A percentile compares a stretch with the other conserved stretches of the same genome.
Evolutionary conservation across 2,888 invertebrate genomes (phyloP).

Genomic region (Tanytarsus gracilentus): DNA sequence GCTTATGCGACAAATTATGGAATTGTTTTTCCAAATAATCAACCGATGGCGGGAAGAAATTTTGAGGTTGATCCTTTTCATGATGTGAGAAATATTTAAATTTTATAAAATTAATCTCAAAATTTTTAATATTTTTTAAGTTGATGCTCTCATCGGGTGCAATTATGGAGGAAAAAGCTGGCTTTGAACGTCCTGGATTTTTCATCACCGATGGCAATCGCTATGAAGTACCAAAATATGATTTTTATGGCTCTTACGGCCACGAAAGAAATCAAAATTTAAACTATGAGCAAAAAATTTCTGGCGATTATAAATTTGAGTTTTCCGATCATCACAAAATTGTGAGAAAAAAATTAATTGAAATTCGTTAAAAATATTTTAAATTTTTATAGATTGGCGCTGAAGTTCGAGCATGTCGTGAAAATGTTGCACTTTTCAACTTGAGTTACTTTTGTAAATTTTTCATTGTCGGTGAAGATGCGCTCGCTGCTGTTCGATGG

Average conservation of each 20-base stretch:
- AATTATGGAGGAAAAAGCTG: conserved; percentile 78
- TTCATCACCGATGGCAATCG: conserved; percentile 53
- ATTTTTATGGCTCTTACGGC: conserved; percentile 79
- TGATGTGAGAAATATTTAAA: too few relatives aligned
- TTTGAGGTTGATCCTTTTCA: conserved; percentile 59
- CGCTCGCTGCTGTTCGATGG: conserved; percentile 70
- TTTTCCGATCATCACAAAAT: conserved; percentile 71
- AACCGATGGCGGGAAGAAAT: conserved; percentile 70
- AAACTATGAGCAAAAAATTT: conserved; percentile 59
- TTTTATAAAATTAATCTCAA: background rate
- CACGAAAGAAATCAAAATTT: conserved; percentile 54
- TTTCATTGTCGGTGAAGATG: conserved; percentile 76
- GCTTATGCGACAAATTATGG: conserved; percentile 81
- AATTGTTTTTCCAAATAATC: conserved; percentile 74
- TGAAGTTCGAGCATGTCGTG: conserved; percentile 71
- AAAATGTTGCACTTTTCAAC: conserved; percentile 72
- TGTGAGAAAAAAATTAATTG: too few relatives aligned
- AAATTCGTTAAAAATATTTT: too few relatives aligned
- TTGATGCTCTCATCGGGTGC: conserved; percentile 49
- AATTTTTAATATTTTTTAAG: conserved; percentile 3
- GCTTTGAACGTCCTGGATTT: conserved; percentile 86
- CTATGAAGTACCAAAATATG: conserved; percentile 66
- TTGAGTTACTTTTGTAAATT: conserved; percentile 85
- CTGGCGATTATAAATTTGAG: conserved; percentile 68
- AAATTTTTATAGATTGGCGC: conserved; percentile 70